These are phyloP conservation scores for Monarcha castaneiventris DNA, from an alignment of 2,113 vertebrate species.

Conservation along the genomic window DNA sequence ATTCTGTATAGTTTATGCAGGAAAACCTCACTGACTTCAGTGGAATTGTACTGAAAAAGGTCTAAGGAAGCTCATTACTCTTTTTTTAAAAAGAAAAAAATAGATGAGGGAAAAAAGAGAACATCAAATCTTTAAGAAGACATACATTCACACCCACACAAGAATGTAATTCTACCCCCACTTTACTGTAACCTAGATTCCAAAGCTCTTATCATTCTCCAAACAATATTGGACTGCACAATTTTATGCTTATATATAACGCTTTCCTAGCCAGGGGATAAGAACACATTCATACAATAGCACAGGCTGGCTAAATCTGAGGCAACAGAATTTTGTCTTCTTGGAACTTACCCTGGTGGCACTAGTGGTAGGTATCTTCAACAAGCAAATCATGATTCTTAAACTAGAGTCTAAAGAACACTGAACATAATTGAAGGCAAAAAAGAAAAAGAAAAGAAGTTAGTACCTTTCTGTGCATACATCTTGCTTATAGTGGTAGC, in stretches of 20 bases:
- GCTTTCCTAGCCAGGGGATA: background rate
- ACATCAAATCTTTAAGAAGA: slow-evolving; percentile 14
- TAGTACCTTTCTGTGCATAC: background rate
- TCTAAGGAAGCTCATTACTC: background rate
- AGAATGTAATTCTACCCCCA: slow-evolving; percentile 9
- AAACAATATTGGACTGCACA: background rate
- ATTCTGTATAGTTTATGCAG: background rate
- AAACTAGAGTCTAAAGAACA: slow-evolving; percentile 96
- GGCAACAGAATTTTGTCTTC: background rate
- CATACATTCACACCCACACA: background rate
- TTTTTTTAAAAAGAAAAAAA: background rate
- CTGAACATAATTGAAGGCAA: slow-evolving; percentile 65
- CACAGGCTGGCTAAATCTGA: background rate
- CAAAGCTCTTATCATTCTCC: background rate
- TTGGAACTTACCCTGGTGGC: slow-evolving; percentile 87
- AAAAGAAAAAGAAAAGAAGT: background rate
- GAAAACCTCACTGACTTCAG: background rate
- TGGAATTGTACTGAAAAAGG: background rate
- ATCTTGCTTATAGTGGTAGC: background rate
- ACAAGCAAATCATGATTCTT: slow-evolving; percentile 95
- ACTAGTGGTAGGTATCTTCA: slow-evolving; percentile 95
- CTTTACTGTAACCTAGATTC: slow-evolving; percentile 46
- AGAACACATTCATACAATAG: background rate
- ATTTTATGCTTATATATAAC: background rate
- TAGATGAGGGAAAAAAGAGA: fast-evolving